These are phyloP conservation scores for Anoplophora glabripennis DNA, from an alignment of 1,140 invertebrate species.

Conservation along the genomic window DNA sequence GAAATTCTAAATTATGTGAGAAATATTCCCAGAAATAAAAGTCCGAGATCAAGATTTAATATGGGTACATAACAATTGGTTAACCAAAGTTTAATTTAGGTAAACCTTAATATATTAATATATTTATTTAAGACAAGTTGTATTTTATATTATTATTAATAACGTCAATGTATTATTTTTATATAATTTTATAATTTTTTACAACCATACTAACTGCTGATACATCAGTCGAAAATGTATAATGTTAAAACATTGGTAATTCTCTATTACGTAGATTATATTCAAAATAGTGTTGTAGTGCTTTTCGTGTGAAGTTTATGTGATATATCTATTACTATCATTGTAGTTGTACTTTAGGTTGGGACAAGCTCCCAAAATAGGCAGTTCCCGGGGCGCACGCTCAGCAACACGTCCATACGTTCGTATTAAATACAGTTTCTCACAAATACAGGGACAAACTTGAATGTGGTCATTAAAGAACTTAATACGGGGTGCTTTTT, in stretches of 20 bases:
- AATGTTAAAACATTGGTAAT: constrained; percentile 32
- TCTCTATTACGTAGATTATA: constrained; percentile 40
- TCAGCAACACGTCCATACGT: background rate
- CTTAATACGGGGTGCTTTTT: too few relatives aligned
- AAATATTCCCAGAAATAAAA: background rate
- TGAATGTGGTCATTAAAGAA: too few relatives aligned
- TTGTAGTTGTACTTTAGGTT: constrained; percentile 32
- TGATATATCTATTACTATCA: constrained; percentile 50
- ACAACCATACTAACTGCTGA: constrained; percentile 24
- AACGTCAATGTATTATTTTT: constrained; percentile 42
- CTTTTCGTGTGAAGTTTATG: constrained; percentile 53
- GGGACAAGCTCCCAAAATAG: constrained; percentile 8
- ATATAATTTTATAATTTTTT: constrained; percentile 46
- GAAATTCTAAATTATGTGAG: constrained; percentile 19
- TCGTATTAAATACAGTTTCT: too few relatives aligned
- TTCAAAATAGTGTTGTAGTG: constrained; percentile 46
- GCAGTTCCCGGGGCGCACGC: constrained; percentile 11
- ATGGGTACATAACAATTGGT: constrained; percentile 35
- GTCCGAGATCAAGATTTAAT: constrained; percentile 12
- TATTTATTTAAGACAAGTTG: constrained; percentile 38
- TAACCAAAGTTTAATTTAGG: constrained; percentile 45
- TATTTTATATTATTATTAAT: constrained; percentile 31
- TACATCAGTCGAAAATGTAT: constrained; percentile 21
- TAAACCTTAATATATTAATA: constrained; percentile 33
- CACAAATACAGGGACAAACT: too few relatives aligned